phyloP scores from a whole-genome alignment of 2,797 vertebrate genomes.

The Lagocephalus sceleratus region DNA sequence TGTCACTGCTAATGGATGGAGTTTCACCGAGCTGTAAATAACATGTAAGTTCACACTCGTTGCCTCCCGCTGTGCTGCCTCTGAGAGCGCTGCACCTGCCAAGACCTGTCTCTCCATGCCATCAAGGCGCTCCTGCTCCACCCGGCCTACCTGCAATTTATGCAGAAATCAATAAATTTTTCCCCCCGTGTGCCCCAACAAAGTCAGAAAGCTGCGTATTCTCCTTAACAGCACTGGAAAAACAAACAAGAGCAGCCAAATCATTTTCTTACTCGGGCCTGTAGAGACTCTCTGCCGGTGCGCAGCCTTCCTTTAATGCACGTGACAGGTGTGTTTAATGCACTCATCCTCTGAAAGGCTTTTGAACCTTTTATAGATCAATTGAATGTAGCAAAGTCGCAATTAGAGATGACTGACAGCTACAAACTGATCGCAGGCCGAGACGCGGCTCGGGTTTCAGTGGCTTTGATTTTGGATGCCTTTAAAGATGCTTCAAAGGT shows the following conservation, averaged over 20 bases:
- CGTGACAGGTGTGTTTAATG: slow-evolving; percentile 21
- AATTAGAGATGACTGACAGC: slow-evolving; percentile 61
- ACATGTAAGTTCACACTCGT: slow-evolving; percentile 68
- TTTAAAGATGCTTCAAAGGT: slow-evolving; percentile 66
- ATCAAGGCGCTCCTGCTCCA: slow-evolving; percentile 35
- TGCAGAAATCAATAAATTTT: slow-evolving; percentile 69
- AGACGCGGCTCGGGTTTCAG: slow-evolving; percentile 51
- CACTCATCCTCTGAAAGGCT: slow-evolving; percentile 30
- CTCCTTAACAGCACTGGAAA: slow-evolving; percentile 40
- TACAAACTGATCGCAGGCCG: slow-evolving; percentile 52
- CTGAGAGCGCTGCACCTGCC: slow-evolving; percentile 64
- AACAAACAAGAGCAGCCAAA: slow-evolving; percentile 39
- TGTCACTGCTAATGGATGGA: slow-evolving; percentile 72
- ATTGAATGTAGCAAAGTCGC: slow-evolving; percentile 57
- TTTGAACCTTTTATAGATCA: slow-evolving; percentile 50
- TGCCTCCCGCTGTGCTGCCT: slow-evolving; percentile 55
- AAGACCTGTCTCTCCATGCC: slow-evolving; percentile 49
- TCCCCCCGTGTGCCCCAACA: slow-evolving; percentile 46
- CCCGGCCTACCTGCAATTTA: slow-evolving; percentile 53
- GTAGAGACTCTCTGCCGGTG: neutral
- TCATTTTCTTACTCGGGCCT: neutral
- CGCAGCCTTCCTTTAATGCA: neutral
- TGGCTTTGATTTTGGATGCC: slow-evolving; percentile 68
- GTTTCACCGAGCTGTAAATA: slow-evolving; percentile 74
- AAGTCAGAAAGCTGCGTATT: slow-evolving; percentile 60